Percentiles rank a stretch among this genome's conserved stretches.
These are phyloP conservation scores for Perognathus longimembris DNA, from an alignment of 2,113 vertebrate species.

Conservation along the genomic window DNA sequence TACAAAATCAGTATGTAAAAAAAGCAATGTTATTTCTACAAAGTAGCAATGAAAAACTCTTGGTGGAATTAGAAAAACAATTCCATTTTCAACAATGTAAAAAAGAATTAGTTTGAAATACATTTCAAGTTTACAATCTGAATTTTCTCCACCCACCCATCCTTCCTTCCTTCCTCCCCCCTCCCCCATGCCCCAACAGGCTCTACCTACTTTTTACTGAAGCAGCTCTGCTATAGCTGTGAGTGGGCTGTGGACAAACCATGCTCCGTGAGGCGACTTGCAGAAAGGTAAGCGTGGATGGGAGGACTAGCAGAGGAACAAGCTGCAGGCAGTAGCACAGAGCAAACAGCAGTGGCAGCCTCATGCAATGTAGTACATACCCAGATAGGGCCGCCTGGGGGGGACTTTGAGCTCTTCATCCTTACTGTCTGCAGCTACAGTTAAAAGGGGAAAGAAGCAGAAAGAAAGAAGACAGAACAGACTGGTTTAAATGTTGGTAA, in stretches of 20 bases:
- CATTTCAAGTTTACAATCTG: background rate
- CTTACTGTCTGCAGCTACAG: constrained; percentile 95
- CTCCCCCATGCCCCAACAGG: background rate
- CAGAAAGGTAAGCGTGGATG: background rate
- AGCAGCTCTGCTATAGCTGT: background rate
- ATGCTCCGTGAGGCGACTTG: background rate
- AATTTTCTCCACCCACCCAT: background rate
- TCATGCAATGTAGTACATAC: constrained; percentile 92
- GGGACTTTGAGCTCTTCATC: constrained; percentile 95
- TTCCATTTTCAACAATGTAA: background rate
- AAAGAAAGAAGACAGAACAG: constrained; percentile 82
- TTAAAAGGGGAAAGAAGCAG: constrained; percentile 73
- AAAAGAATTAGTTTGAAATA: background rate
- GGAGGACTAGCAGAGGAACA: background rate
- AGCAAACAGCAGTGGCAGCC: constrained; percentile 1
- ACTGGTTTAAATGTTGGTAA: constrained; percentile 76
- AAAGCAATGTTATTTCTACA: background rate
- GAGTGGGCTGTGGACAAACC: background rate
- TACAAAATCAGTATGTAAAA: background rate
- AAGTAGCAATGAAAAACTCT: background rate
- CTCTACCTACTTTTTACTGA: background rate
- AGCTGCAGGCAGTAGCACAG: background rate
- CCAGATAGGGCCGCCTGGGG: constrained; percentile 95
- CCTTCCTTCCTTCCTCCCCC: background rate
- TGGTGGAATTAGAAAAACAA: background rate